Percentiles rank a stretch among this genome's conserved stretches.
Conservation (phyloP, 2,888 invertebrate genomes). For the Tricholauxania praeusta region DNA sequence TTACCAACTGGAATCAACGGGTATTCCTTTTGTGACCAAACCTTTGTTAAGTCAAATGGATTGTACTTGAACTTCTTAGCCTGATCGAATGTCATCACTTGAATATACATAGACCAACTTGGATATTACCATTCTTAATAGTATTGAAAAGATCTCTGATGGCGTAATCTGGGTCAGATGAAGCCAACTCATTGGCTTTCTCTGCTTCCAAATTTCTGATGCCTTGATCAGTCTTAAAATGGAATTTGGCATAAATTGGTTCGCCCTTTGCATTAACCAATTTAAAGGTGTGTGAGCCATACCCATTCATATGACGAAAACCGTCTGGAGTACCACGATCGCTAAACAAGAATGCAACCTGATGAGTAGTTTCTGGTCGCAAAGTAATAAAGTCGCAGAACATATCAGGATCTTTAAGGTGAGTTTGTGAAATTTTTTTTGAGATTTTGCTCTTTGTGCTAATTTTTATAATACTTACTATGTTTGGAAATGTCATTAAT, state of each 20-base stretch:
- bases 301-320: constrained; percentile 93
- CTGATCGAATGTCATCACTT: constrained; percentile 90
- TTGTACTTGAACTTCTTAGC: constrained; percentile 84
- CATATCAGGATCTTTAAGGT: constrained; percentile 93
- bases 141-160: constrained; percentile 91
- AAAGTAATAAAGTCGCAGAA: constrained; percentile 95
- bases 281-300: constrained; percentile 94
- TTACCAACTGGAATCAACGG: constrained; percentile 91
- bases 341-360: constrained; percentile 82
- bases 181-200: constrained; percentile 70
- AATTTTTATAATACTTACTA: too few relatives aligned
- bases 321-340: constrained; percentile 95
- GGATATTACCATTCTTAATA: constrained; percentile 80
- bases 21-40: constrained; percentile 89
- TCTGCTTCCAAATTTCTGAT: constrained; percentile 77
- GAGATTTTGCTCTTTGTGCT: constrained; percentile 70
- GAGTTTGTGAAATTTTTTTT: constrained; percentile 92
- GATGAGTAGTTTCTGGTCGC: constrained; percentile 89
- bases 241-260: constrained; percentile 90
- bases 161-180: constrained; percentile 87
- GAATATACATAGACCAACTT: constrained; percentile 84
- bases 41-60: constrained; percentile 93
- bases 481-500: too few relatives aligned
- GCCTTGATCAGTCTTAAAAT: constrained; percentile 91
- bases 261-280: constrained; percentile 84